A percentile compares a stretch with the other conserved stretches of the same genome.
Conservation (phyloP, 2,888 invertebrate species). For the Callyntrura guangdongensis region DNA sequence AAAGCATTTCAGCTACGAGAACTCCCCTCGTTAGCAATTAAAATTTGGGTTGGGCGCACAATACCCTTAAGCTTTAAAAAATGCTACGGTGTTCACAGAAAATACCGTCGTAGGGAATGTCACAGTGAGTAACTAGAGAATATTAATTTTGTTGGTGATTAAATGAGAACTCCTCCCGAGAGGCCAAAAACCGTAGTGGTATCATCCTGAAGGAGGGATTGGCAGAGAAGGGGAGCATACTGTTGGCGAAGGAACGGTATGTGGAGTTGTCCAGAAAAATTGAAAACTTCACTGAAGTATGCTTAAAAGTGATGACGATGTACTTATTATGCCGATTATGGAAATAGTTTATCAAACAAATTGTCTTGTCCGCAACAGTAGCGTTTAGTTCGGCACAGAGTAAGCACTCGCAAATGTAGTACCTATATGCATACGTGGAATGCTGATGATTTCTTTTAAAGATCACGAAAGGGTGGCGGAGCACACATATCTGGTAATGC, state of each 20-base stretch:
- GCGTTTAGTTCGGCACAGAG: too few relatives aligned
- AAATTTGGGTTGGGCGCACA: not conserved
- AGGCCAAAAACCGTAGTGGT: not conserved
- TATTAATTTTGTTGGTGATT: constrained; percentile 5
- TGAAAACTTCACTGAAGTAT: not conserved
- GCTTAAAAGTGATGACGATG: not conserved
- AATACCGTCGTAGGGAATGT: not conserved
- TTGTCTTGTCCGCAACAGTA: too few relatives aligned
- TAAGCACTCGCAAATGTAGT: too few relatives aligned
- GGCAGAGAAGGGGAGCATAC: not conserved
- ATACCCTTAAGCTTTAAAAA: not conserved
- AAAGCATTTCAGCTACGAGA: not conserved
- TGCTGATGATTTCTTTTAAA: too few relatives aligned
- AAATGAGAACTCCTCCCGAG: constrained; percentile 21
- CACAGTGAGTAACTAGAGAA: not conserved
- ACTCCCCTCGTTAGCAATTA: constrained; percentile 29
- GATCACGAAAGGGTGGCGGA: too few relatives aligned
- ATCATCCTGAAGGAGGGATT: not conserved
- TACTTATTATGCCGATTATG: not conserved
- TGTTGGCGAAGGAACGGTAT: not conserved
- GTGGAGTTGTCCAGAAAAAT: not conserved
- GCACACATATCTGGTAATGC: too few relatives aligned
- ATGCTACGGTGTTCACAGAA: not conserved
- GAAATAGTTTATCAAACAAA: not conserved
- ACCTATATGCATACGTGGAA: too few relatives aligned